phyloP scores from a whole-genome alignment of 2,888 invertebrate genomes.

The Lordiphosa andalusiaca region DNA sequence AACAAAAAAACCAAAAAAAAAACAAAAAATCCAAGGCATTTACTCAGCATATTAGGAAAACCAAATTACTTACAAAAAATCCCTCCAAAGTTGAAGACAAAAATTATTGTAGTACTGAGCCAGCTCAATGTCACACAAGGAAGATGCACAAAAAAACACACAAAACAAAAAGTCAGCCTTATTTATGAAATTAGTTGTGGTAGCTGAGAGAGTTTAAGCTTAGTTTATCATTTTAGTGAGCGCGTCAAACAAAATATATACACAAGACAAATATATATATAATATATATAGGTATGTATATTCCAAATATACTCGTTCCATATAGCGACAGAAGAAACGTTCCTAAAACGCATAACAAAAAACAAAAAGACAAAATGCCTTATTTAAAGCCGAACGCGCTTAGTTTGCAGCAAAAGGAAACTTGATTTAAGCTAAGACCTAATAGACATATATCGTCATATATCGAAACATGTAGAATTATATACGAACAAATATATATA shows the following conservation, averaged over 20 bases:
- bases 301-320: constrained; percentile 39
- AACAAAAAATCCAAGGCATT: constrained; percentile 49
- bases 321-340: constrained; percentile 9
- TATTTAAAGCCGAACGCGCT: constrained; percentile 66
- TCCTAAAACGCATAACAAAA: constrained; percentile 34
- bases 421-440: not conserved
- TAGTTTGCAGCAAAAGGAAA: constrained; percentile 61
- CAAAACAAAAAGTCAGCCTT: constrained; percentile 55
- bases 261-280: too few species aligned
- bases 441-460: too few species aligned
- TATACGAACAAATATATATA: too few species aligned
- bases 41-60: constrained; percentile 49
- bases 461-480: too few species aligned
- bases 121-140: constrained; percentile 5
- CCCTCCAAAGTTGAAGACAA: constrained; percentile 57
- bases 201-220: constrained; percentile 50
- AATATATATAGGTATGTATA: constrained; percentile 19
- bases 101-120: constrained; percentile 40
- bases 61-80: constrained; percentile 30
- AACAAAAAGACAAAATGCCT: constrained; percentile 63
- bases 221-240: constrained; percentile 66
- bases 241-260: constrained; percentile 48
- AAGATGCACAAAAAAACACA: constrained; percentile 6
- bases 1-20: constrained; percentile 17
- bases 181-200: constrained; percentile 68